Percentiles rank a stretch among this genome's conserved stretches.
These are phyloP conservation scores for Microtus richardsoni DNA, from an alignment of 2,113 vertebrate genomes.

Conservation along the genomic window DNA sequence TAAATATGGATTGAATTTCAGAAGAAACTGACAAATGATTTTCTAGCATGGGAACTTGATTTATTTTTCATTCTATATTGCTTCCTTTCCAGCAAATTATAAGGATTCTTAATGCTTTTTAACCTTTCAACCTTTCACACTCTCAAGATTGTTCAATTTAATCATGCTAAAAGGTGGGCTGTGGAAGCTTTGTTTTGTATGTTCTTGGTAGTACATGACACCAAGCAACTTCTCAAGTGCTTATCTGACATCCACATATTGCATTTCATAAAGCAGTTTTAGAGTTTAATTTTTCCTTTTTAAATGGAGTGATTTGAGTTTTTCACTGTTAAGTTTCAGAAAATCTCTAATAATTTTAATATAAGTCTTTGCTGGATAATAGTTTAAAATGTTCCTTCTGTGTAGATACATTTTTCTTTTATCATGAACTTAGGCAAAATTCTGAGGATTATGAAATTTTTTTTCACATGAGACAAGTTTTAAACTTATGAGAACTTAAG, in stretches of 20 bases:
- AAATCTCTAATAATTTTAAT: background rate
- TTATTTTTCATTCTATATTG: background rate
- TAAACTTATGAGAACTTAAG: background rate
- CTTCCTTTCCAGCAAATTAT: background rate
- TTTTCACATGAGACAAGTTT: slow-evolving; percentile 14
- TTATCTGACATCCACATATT: background rate
- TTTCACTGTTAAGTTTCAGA: background rate
- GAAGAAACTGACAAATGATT: background rate
- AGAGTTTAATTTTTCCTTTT: background rate
- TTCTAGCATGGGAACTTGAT: background rate
- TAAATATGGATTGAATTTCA: background rate
- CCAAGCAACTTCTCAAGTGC: background rate
- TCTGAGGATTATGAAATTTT: background rate
- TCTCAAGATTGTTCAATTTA: background rate
- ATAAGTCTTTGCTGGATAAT: background rate
- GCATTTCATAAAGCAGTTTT: background rate
- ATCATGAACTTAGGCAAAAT: background rate
- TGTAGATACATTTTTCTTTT: background rate
- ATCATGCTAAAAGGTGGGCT: background rate
- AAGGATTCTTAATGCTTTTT: background rate
- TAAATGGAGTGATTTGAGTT: background rate
- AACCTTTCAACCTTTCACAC: background rate
- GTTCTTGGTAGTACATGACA: background rate
- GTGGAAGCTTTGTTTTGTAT: background rate
- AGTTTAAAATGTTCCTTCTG: background rate